Conservation (phyloP, 2,113 vertebrate genomes). For the Cervus canadensis region DNA sequence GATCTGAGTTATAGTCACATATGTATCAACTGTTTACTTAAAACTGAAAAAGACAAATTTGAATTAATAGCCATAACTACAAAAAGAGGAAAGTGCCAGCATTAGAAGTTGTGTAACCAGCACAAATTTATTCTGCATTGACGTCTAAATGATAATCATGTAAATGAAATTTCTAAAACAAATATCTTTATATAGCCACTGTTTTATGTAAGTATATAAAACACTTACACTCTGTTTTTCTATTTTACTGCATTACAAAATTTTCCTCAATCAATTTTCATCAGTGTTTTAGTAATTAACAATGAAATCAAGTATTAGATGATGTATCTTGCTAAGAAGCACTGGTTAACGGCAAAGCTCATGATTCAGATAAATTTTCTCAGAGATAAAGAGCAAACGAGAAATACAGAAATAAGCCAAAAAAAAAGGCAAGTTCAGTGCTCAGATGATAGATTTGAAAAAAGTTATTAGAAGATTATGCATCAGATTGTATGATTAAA, state of each 20-base stretch:
- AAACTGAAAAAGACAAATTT: neutral
- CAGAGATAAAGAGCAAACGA: neutral
- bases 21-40: neutral
- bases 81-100: neutral
- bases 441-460: neutral
- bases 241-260: neutral
- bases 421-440: neutral
- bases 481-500: neutral
- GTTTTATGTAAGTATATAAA: neutral
- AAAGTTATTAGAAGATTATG: neutral
- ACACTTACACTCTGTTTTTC: neutral
- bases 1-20: neutral
- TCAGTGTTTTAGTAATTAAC: neutral
- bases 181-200: neutral
- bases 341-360: neutral
- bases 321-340: neutral
- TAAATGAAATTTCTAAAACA: neutral
- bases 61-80: neutral
- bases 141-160: neutral
- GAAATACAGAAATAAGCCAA: neutral
- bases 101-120: neutral
- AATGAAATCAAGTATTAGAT: neutral
- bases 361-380: neutral
- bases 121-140: neutral
- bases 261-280: neutral